Percentiles rank a stretch among this genome's conserved stretches.
These are phyloP conservation scores for Octodon degus DNA, from an alignment of 2,113 vertebrate species.

Conservation along the genomic window DNA sequence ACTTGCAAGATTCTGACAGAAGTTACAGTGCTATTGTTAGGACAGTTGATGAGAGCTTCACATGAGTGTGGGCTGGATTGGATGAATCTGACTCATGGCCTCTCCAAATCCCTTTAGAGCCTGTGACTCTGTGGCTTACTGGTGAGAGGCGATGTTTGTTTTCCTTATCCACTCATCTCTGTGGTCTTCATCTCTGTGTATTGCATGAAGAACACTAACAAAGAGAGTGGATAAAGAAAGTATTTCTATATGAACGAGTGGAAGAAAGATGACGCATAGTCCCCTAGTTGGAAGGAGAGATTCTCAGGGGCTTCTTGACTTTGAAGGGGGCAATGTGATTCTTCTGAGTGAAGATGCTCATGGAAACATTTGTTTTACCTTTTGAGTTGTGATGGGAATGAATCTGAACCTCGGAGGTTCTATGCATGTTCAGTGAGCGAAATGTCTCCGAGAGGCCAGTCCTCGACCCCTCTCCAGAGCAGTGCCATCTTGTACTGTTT, in stretches of 20 bases:
- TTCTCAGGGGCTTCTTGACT: neutral
- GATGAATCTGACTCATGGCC: neutral
- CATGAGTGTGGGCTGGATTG: neutral
- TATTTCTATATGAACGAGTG: neutral
- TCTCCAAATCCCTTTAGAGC: neutral
- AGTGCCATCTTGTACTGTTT: neutral
- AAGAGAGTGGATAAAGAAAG: neutral
- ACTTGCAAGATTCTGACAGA: neutral
- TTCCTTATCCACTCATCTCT: neutral
- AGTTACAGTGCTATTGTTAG: neutral
- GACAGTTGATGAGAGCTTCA: neutral
- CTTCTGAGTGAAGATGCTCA: neutral
- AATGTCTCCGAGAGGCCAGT: neutral
- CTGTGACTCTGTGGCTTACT: neutral
- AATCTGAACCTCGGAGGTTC: neutral
- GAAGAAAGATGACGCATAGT: neutral
- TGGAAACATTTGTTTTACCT: neutral
- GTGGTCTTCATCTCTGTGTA: neutral
- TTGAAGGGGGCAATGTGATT: neutral
- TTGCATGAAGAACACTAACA: neutral
- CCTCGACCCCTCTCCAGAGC: neutral
- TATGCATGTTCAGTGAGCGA: neutral
- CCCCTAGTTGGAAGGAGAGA: neutral
- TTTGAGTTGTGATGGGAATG: neutral
- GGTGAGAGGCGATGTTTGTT: neutral